Evolutionary conservation across 2,797 vertebrate species (phyloP), one percentile per base, ranked within the genome.

Genomic region (Pangasius larnaudii): DNA sequence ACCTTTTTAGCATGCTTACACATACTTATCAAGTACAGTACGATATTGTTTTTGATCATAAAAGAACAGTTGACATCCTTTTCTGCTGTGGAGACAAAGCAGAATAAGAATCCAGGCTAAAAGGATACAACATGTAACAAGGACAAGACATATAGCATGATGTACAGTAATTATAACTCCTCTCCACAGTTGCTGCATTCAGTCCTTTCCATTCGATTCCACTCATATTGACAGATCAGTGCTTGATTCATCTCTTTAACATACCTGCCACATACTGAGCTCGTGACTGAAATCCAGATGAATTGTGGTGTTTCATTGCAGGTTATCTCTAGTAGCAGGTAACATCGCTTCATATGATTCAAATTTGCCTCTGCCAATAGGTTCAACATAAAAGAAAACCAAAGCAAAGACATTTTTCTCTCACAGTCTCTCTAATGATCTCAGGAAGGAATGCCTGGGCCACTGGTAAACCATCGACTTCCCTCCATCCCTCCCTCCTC

Each of bases 401-500:
- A 65, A 63, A 53, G 84, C 88, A 88, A 85, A 86, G 59, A 86
- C 78, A 86, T 88, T 81, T 89, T 82, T 74, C 75, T 86, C 59
- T 74, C 80, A 79, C 72, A 51, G 72, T 51, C 80, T 59, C 88
- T 87, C 1, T 89, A 86, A 89, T 84, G 85, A 83, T 86, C 88
- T 84, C 61, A 84, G 79, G 82, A 82, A 89, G 80, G 85, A 84
- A 86, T 84, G 85, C 88, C 59, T 78, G 71, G 79, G 71, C 85
- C 72, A 86, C 84, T 77, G 85, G 88, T 86, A 78, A 86, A 67
- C 36, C 88, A 89, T 89, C 39, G 88, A 89, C 88, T 87, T 86
- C 24, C 61, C 86, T 88, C 77, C 51, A 81, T 80, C 85, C 65
- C 78, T 81, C 87, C 82, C 74, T 88, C 72, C 46, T 89, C 61